These are phyloP conservation scores for Buathra laborator DNA, from an alignment of 2,888 invertebrate species.

Conservation along the genomic window DNA sequence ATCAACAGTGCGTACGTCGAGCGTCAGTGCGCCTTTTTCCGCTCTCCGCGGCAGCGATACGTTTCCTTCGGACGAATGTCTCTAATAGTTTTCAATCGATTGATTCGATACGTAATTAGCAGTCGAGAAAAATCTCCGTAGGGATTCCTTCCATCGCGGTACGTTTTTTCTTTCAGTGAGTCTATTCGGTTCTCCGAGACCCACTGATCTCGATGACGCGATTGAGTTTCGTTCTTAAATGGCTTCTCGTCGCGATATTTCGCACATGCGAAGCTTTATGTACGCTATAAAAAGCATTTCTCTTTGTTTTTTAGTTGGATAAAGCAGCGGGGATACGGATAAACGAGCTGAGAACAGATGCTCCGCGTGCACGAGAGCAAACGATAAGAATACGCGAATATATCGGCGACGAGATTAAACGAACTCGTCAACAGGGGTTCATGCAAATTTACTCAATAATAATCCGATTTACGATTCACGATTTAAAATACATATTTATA, in stretches of 20 bases:
- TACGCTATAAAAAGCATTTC: not conserved
- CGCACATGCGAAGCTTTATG: not conserved
- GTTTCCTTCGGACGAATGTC: not conserved
- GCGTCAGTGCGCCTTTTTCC: not conserved
- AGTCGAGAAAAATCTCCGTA: constrained; percentile 23
- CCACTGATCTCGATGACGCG: constrained; percentile 6
- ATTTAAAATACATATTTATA: not conserved
- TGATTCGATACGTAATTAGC: constrained; percentile 12
- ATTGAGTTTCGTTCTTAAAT: not conserved
- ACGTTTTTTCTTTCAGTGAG: not conserved
- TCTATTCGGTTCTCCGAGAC: constrained; percentile 4
- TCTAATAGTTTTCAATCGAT: constrained; percentile 38
- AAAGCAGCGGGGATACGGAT: not conserved
- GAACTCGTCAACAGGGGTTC: not conserved
- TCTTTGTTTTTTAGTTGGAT: not conserved
- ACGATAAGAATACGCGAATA: not conserved
- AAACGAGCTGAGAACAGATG: not conserved
- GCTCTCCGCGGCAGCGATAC: not conserved
- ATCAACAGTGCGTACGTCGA: not conserved
- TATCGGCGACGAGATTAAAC: not conserved
- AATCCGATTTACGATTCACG: not conserved
- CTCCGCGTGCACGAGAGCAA: not conserved
- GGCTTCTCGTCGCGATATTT: not conserved
- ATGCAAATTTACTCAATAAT: not conserved
- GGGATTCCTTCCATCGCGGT: constrained; percentile 25